These are phyloP conservation scores for Chrosomus eos DNA, from an alignment of 2,797 vertebrate genomes.

Conservation along the genomic window DNA sequence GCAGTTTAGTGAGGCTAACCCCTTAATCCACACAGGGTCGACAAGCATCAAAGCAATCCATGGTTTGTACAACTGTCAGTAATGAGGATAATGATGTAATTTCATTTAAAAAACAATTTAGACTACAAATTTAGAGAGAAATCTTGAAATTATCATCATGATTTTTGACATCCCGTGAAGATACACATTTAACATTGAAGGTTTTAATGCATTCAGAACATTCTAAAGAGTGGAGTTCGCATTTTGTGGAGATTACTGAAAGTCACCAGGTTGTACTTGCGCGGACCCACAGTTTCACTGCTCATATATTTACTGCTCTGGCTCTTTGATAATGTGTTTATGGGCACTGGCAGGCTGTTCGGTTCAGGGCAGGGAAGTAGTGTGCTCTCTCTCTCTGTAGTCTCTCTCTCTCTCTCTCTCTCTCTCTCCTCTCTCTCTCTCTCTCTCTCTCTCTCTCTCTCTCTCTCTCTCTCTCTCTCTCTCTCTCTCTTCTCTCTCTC, in stretches of 20 bases:
- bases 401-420: constrained; percentile 33
- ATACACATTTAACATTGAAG: not conserved
- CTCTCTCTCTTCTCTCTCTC: not conserved
- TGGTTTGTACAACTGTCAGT: constrained; percentile 36
- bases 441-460: constrained; percentile 12
- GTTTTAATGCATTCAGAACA: not conserved
- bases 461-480: constrained; percentile 40
- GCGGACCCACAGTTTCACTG: constrained; percentile 38
- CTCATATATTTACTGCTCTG: constrained; percentile 62
- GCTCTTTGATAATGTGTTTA: constrained; percentile 66
- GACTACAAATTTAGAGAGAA: constrained; percentile 13
- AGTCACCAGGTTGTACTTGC: not conserved
- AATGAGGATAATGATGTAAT: constrained; percentile 42
- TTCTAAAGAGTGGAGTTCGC: not conserved
- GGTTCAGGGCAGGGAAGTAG: constrained; percentile 60
- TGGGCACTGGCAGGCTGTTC: constrained; percentile 51
- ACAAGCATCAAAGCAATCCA: constrained; percentile 32
- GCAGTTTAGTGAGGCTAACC: constrained; percentile 44
- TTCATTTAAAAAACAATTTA: constrained; percentile 36
- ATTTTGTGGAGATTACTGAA: not conserved
- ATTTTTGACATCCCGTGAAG: not conserved
- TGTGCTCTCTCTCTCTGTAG: constrained; percentile 28
- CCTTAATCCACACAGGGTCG: constrained; percentile 40
- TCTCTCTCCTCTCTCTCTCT: not conserved
- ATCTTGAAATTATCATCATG: constrained; percentile 31